Conservation (phyloP, 2,888 invertebrate species). For the Nomada fabriciana region DNA sequence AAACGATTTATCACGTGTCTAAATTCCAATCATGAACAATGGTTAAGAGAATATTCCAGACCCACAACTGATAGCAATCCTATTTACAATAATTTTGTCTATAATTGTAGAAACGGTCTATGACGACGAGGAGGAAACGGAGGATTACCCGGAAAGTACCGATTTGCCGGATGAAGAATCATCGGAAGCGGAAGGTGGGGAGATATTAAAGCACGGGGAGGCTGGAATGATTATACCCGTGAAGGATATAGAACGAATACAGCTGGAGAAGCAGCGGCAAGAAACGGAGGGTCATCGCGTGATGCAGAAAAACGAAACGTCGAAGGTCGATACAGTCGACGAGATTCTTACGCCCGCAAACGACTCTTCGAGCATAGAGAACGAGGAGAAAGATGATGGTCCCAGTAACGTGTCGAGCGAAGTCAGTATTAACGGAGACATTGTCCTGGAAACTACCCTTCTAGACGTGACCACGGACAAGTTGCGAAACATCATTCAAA, state of each 20-base stretch:
- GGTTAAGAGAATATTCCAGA: too few relatives aligned
- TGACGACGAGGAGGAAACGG: constrained; percentile 67
- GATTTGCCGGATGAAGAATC: constrained; percentile 76
- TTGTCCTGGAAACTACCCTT: constrained; percentile 77
- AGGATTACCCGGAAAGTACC: constrained; percentile 60
- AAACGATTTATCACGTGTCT: too few relatives aligned
- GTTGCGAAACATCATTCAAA: constrained; percentile 52
- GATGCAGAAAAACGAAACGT: constrained; percentile 18
- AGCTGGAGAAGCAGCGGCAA: constrained; percentile 29
- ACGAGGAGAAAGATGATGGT: constrained; percentile 58
- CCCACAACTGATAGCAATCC: too few relatives aligned
- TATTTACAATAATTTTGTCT: too few relatives aligned
- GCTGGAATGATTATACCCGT: constrained; percentile 77
- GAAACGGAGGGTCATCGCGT: constrained; percentile 5
- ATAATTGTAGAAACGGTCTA: constrained; percentile 56
- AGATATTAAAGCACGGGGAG: constrained; percentile 78
- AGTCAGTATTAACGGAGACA: constrained; percentile 76
- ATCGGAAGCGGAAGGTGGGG: constrained; percentile 71
- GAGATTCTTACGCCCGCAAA: constrained; percentile 44
- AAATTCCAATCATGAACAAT: too few relatives aligned
- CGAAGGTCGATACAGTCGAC: constrained; percentile 4
- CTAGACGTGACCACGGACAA: constrained; percentile 72
- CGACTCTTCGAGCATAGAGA: constrained; percentile 34
- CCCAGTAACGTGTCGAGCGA: constrained; percentile 76
- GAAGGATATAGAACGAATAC: constrained; percentile 35